phyloP scores from a whole-genome alignment of 1,140 invertebrate species.

The Drosophila ficusphila region DNA sequence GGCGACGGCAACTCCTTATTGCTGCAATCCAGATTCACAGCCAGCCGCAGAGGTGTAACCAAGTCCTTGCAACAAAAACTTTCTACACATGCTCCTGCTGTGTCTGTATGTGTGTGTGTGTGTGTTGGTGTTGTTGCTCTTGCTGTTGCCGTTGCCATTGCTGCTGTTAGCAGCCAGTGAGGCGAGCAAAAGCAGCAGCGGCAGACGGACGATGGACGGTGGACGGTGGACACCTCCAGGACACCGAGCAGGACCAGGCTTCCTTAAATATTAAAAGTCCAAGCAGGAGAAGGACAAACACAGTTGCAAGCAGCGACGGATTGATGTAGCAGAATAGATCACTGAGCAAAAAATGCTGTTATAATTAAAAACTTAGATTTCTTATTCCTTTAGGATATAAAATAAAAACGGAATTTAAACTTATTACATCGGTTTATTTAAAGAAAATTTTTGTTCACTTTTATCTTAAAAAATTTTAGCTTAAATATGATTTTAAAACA shows the following conservation, averaged over 20 bases:
- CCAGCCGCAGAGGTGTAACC: conserved; percentile 62
- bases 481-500: too few species aligned
- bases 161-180: conserved; percentile 61
- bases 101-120: conserved; percentile 33
- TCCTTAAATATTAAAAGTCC: conserved; percentile 78
- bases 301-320: neutral
- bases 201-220: conserved; percentile 19
- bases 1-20: conserved; percentile 40
- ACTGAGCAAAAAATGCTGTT: conserved; percentile 1
- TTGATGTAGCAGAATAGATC: neutral
- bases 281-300: conserved; percentile 33
- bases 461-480: too few species aligned
- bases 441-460: too few species aligned
- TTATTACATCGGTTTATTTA: too few species aligned
- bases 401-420: neutral
- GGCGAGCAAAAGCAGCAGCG: conserved; percentile 28
- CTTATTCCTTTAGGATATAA: neutral
- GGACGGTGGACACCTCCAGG: conserved; percentile 25
- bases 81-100: conserved; percentile 50
- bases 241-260: conserved; percentile 21
- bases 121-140: conserved; percentile 22
- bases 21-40: conserved; percentile 37
- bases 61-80: conserved; percentile 61
- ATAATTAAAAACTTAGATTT: neutral
- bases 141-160: conserved; percentile 27